Conservation (phyloP, 2,113 vertebrate species). For the Isurus oxyrinchus region DNA sequence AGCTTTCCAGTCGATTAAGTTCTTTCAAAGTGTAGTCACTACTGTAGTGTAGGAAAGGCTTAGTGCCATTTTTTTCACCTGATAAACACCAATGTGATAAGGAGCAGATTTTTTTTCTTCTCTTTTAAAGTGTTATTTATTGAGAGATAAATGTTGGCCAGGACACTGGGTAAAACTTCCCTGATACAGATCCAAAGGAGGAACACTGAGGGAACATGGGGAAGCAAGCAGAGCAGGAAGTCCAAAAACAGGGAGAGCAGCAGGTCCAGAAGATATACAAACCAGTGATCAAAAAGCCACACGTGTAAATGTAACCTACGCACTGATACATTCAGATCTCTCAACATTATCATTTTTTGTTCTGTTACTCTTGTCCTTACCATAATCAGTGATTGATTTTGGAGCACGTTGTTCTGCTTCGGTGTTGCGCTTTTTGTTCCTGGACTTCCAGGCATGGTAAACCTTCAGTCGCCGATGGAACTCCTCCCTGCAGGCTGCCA, state of each 20-base stretch:
- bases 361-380: constrained; percentile 55
- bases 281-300: neutral
- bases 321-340: neutral
- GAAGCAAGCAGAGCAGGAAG: too few species aligned
- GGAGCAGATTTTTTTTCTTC: neutral
- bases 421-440: constrained; percentile 91
- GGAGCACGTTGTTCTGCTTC: constrained; percentile 83
- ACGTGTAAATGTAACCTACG: neutral
- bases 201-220: neutral
- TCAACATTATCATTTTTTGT: too few species aligned
- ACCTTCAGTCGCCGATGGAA: constrained; percentile 95
- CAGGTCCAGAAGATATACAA: neutral
- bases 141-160: neutral
- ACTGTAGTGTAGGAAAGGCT: neutral
- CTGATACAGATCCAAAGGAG: neutral
- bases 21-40: neutral
- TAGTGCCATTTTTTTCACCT: neutral
- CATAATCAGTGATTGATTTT: constrained; percentile 86
- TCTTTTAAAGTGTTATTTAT: neutral
- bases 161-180: neutral
- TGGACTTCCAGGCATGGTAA: constrained; percentile 97
- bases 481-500: constrained; percentile 93
- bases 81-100: neutral
- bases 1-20: neutral
- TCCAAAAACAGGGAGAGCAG: neutral